Conservation (phyloP, 2,888 invertebrate species). For the Ecdyonurus torrentis region DNA sequence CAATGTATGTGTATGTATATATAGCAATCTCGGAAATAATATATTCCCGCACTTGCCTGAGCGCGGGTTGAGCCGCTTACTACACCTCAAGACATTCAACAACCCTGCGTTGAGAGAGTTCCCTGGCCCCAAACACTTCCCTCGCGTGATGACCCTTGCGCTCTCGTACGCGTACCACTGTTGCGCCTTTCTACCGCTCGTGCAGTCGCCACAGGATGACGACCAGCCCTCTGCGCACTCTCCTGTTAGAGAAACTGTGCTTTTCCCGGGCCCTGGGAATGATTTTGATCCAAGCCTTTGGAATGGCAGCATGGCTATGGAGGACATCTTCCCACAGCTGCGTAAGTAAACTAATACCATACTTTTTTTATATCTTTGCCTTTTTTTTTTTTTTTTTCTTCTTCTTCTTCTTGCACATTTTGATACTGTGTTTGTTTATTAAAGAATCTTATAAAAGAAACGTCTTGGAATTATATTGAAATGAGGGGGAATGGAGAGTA, state of each 20-base stretch:
- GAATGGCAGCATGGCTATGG: conserved; percentile 58
- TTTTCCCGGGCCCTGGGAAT: conserved; percentile 46
- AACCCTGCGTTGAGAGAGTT: conserved; percentile 76
- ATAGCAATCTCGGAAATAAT: conserved; percentile 82
- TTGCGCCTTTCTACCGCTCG: conserved; percentile 67
- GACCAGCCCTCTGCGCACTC: conserved; percentile 22
- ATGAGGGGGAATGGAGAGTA: too few species aligned
- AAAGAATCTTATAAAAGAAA: too few species aligned
- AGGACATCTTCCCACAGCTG: conserved; percentile 71
- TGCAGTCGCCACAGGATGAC: conserved; percentile 26
- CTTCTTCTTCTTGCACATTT: background rate
- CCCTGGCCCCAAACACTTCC: conserved; percentile 73
- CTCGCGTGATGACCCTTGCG: conserved; percentile 66
- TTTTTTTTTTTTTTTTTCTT: background rate
- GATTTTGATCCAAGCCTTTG: conserved; percentile 59
- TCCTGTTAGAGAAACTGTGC: conserved; percentile 42
- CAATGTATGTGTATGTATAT: too few species aligned
- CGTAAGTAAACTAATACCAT: conserved; percentile 38
- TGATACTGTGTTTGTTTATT: background rate
- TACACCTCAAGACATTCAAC: conserved; percentile 82
- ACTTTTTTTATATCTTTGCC: background rate
- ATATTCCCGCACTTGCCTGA: conserved; percentile 61
- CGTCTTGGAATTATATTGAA: too few species aligned
- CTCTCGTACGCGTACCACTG: conserved; percentile 94
- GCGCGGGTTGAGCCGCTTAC: conserved; percentile 42